Base-by-base conservation (phyloP, 1,140 invertebrate genomes). In the Bombus superbus region DNA sequence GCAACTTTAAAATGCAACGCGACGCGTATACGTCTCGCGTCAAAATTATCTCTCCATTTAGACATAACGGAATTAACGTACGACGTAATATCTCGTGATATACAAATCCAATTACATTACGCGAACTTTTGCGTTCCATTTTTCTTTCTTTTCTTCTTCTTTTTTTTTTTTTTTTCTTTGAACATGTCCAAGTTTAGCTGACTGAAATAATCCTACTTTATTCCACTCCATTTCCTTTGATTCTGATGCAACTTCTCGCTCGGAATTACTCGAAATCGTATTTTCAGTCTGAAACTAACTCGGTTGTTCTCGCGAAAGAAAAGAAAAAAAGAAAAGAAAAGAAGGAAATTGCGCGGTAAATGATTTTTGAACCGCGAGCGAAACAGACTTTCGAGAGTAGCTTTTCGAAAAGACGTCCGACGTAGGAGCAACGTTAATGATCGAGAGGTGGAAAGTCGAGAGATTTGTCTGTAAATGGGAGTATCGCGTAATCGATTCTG, bases 401-500 rank as follows among this genome's bases (percentile, higher is more conserved):
- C 6, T n/a, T 42, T n/a, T 69, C 25, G 0, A 22, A 25, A 11
- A 3, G 10, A 5, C 15, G 47, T 18, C 15, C 47, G 47, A 53
- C 47, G 44, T 28, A 38, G 6, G 15, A 47, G 0, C 66, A 10
- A 38, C 44, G 73, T 57, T 75, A 57, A 75, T 6, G 44, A 35
- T 8, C 73, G 44, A 22, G 25, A 53, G 47, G 25, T 13, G 47
- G 25, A 76, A 76, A 76, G 74, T 75, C 47, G 73, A 40, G 74
- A 59, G 28, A 40, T 76, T 53, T 5, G 74, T 57, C 73, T 2
- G 47, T 15, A 47, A n/a, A 57, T 13, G 25, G 47, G 35, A 18
- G 53, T 40, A 59, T 42, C 74, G 53, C 35, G 53, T 76, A 38
- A 76, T 76, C 74, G 74, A 78, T 69, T 53, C 44, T 10, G 62